Percentiles rank a stretch among this genome's conserved stretches.
phyloP scores from a whole-genome alignment of 2,797 vertebrate genomes.

The Arctocebus calabarensis region DNA sequence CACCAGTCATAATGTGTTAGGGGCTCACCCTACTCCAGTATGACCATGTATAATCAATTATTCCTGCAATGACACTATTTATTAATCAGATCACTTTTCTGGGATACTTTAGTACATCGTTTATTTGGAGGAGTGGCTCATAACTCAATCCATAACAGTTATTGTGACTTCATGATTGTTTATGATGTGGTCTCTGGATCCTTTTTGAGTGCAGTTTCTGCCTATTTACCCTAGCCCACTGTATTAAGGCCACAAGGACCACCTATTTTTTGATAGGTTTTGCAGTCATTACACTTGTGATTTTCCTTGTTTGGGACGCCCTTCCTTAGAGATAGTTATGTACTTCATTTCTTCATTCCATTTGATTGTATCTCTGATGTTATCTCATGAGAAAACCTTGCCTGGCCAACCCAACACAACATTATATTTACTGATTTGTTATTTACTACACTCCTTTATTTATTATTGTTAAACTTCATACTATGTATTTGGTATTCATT shows the following conservation, averaged over 20 bases:
- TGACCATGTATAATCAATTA: not conserved
- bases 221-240: not conserved
- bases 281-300: not conserved
- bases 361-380: not conserved
- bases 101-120: not conserved
- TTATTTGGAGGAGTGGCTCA: accelerated
- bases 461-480: not conserved
- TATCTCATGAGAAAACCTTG: not conserved
- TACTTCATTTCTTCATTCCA: not conserved
- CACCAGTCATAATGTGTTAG: not conserved
- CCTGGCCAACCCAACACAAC: not conserved
- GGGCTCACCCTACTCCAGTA: not conserved
- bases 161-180: not conserved
- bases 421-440: not conserved
- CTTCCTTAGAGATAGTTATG: not conserved
- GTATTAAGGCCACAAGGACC: not conserved
- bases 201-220: not conserved
- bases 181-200: not conserved
- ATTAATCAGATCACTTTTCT: not conserved
- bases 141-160: not conserved
- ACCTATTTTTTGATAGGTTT: not conserved
- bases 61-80: not conserved
- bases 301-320: not conserved
- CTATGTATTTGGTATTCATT: not conserved
- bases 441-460: not conserved